Conservation (phyloP, 2,888 invertebrate species). For the Mystacides longicornis region DNA sequence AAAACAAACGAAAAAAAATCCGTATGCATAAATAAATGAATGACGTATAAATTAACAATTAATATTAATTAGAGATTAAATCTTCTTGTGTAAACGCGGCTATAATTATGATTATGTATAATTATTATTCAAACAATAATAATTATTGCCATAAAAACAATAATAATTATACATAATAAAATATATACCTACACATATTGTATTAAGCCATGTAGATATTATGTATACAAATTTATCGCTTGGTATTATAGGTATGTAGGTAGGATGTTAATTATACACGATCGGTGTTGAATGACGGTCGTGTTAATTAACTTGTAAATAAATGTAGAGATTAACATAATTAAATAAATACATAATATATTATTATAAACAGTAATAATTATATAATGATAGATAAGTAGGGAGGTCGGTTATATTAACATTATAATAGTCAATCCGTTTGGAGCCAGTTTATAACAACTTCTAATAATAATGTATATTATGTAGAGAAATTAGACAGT, state of each 20-base stretch:
- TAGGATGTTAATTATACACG: neutral
- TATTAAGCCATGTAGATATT: neutral
- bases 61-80: neutral
- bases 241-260: neutral
- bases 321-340: slow-evolving; percentile 1
- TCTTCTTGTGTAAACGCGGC: neutral
- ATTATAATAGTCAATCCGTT: too few relatives aligned
- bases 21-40: neutral
- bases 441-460: too few relatives aligned
- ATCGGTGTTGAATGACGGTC: slow-evolving; percentile 1
- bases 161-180: neutral
- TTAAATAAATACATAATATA: slow-evolving; percentile 1
- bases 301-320: slow-evolving; percentile 1
- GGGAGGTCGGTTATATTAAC: too few relatives aligned
- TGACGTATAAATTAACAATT: neutral
- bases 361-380: neutral
- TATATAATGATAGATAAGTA: too few relatives aligned
- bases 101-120: neutral
- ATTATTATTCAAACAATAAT: neutral
- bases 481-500: too few relatives aligned
- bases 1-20: neutral
- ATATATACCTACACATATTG: neutral
- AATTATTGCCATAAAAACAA: neutral
- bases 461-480: too few relatives aligned
- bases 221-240: neutral